Evolutionary conservation across 2,888 invertebrate species (phyloP), one percentile per base, ranked within the genome.

Genomic region (Tetragonula carbonaria): DNA sequence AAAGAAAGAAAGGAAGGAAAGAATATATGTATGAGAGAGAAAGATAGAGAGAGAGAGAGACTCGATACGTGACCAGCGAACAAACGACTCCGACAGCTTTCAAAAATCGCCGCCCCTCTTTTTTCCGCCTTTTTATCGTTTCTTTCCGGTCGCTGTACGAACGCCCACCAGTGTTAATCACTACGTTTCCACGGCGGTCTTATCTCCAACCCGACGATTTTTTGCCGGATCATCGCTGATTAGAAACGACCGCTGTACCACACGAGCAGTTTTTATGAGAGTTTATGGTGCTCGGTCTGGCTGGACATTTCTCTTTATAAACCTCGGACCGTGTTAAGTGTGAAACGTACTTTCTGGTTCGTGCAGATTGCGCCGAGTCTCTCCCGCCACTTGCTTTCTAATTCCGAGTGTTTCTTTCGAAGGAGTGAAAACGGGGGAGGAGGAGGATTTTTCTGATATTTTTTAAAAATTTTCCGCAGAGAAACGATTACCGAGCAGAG

Each of bases 171-270:
- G 65, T 74, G 71, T 83, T 86, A 86, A 86, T 86, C 86, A 80
- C 73, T 76, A 6, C 53, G 62, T 63, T 65, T 21, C 16, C 70
- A 51, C n/a, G 5, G n/a, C 28, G 55, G 63, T 38, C 57, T 59
- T 70, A 59, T 67, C 67, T 57, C 14, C 57, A 4, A 23, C 65
- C 65, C 33, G 51, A 68, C 70, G 68, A 78, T 78, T 81, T 86
- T 86, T 86, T 67, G 55, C 62, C 51, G 85, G 78, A 86, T 86
- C 78, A 79, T 85, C 80, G 76, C 73, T 85, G 80, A 85, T 86
- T 85, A 85, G 80, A 85, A 80, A 62, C 85, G 75, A 70, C 74
- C 57, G 51, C 33, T 45, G 55, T 53, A 62, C 38, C 51, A 33
- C n/a, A 45, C 28, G 51, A 16, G 28, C 76, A 62, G 65, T 78